Base-by-base conservation (phyloP, 2,797 vertebrate genomes). In the Mallotus villosus region DNA sequence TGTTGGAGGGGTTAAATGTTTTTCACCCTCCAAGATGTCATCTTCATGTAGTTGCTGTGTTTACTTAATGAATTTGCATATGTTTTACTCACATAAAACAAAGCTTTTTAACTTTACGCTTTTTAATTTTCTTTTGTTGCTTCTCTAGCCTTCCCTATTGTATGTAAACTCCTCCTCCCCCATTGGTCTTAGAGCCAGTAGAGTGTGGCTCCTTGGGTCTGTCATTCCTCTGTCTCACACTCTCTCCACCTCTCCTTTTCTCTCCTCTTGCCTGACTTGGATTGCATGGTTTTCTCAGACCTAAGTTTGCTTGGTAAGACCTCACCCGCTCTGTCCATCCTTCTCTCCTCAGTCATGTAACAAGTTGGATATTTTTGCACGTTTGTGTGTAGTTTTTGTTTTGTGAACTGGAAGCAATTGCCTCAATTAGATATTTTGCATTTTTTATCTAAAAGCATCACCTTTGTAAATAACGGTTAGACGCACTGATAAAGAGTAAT, bases 221-320 rank as follows among this genome's bases (percentile, higher is more conserved):
- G 49, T 83, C 89, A 91, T 91, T 87, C 63, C 86, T 84, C 82
- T 84, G 84, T 89, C 82, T 91, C 87, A 90, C 86, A 82, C 85
- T 81, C 84, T 82, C 81, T 89, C 79, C 68, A 34, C 89, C 77
- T 64, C 66, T 79, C 82, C 87, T 79, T 72, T 24, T 70, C 29
- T 70, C 72, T 51, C 34, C 71, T 62, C 85, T 84, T 78, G 87
- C 90, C 86, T 88, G 90, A 86, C 92, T 84, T 72, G 91, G 92
- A 93, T 90, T 94, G 93, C 93, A 94, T 94, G 93, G 91, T 91
- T 90, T 90, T 88, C 90, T 92, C 93, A 93, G 92, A 92, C 87
- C 91, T 88, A 90, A 93, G 91, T 92, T 91, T 93, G 88, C 92
- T 92, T 90, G 93, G 93, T 94, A 93, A 93, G 93, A 89, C 77